Conservation (phyloP, 2,888 invertebrate species). For the Seira ritae region DNA sequence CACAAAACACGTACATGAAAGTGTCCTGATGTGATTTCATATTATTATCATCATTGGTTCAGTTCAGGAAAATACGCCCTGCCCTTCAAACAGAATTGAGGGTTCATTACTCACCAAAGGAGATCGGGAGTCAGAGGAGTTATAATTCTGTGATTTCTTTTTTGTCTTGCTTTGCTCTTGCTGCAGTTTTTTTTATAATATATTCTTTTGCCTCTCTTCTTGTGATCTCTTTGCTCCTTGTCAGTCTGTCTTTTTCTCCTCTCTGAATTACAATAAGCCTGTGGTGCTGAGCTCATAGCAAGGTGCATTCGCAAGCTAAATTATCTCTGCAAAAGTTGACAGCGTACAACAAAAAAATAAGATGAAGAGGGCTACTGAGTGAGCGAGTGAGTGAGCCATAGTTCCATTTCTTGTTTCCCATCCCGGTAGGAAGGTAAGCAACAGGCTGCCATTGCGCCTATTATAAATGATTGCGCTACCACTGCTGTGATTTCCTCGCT, state of each 20-base stretch:
- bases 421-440: neutral
- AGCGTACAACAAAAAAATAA: constrained; percentile 48
- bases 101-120: constrained; percentile 57
- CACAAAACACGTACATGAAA: constrained; percentile 6
- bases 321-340: constrained; percentile 58
- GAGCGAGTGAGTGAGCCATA: no score
- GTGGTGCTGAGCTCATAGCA: constrained; percentile 7
- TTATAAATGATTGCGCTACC: constrained; percentile 18
- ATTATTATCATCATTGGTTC: constrained; percentile 37
- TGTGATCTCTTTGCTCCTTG: constrained; percentile 28
- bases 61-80: constrained; percentile 50
- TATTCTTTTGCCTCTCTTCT: constrained; percentile 1
- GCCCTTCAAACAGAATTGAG: constrained; percentile 44
- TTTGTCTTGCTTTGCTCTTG: constrained; percentile 30
- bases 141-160: constrained; percentile 34
- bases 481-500: constrained; percentile 42
- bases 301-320: constrained; percentile 3
- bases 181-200: neutral
- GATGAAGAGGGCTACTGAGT: constrained; percentile 32
- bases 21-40: constrained; percentile 39
- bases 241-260: constrained; percentile 23
- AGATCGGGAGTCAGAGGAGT: constrained; percentile 59
- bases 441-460: constrained; percentile 11
- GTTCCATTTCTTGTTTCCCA: neutral
- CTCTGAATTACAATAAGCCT: constrained; percentile 9